Evolutionary conservation across 2,113 vertebrate genomes (phyloP).

Genomic region (Prunella himalayana): DNA sequence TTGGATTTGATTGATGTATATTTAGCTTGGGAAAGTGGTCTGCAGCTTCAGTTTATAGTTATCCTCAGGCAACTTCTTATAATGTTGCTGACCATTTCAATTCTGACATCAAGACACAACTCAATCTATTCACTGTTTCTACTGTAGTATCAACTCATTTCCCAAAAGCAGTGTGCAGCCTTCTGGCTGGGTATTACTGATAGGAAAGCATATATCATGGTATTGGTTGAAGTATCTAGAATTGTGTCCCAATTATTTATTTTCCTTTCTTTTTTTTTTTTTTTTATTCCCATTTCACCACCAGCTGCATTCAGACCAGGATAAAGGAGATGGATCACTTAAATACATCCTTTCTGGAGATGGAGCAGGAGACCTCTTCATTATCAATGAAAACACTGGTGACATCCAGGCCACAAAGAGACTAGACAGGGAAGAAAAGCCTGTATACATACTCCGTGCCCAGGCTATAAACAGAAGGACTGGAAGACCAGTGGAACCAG

Average conservation of each 20-base stretch:
- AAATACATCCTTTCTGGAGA: conserved; percentile 93
- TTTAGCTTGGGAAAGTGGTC: neutral
- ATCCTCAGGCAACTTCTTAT: neutral
- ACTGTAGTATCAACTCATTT: neutral
- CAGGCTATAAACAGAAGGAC: conserved; percentile 89
- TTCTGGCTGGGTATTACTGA: neutral
- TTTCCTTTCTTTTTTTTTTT: conserved; percentile 12
- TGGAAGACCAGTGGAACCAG: conserved; percentile 88
- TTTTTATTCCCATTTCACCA: conserved; percentile 49
- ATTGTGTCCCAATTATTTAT: neutral
- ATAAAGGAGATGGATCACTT: conserved; percentile 88
- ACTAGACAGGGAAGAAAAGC: conserved; percentile 93
- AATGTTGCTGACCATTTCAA: neutral
- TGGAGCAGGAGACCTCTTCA: conserved; percentile 92
- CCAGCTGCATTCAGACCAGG: conserved; percentile 94
- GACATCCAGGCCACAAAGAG: conserved; percentile 95
- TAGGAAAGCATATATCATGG: neutral
- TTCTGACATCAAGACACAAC: neutral
- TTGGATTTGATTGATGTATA: neutral
- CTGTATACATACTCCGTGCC: conserved; percentile 87
- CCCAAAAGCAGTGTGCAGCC: neutral
- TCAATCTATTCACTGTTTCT: neutral
- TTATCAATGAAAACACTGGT: conserved; percentile 94
- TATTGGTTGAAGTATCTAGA: neutral
- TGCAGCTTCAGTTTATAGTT: neutral